Conservation (phyloP, 2,113 vertebrate species). For the Odocoileus hemionus region DNA sequence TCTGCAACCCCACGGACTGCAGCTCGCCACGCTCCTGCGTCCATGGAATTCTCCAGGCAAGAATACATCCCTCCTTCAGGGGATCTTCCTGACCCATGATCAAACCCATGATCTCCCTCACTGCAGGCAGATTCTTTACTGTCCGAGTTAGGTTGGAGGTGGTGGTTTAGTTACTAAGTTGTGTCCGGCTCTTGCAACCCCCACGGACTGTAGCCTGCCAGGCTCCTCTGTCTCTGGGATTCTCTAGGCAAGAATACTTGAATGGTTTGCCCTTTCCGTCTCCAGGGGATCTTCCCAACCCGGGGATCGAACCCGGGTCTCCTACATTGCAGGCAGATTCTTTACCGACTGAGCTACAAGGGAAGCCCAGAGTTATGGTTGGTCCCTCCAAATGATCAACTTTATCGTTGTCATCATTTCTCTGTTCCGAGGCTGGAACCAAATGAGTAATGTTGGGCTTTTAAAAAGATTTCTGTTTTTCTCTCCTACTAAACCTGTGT, state of each 20-base stretch:
- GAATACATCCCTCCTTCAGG: background rate
- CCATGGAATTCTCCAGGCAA: background rate
- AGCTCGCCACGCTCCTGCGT: fast-evolving
- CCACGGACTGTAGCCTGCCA: background rate
- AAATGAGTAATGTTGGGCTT: background rate
- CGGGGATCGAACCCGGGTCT: background rate
- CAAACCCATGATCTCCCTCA: background rate
- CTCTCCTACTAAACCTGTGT: background rate
- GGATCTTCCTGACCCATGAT: background rate
- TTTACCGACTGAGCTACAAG: background rate
- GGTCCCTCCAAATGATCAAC: background rate
- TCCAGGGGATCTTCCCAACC: background rate
- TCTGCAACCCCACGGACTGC: background rate
- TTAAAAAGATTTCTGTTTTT: background rate
- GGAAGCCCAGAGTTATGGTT: background rate
- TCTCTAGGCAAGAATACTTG: background rate
- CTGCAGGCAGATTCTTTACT: background rate
- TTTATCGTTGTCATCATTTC: background rate
- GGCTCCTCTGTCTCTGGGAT: background rate
- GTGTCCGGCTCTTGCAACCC: background rate
- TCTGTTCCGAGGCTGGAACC: background rate
- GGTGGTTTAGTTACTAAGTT: background rate
- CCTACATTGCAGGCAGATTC: background rate
- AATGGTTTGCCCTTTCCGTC: background rate
- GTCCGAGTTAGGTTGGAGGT: background rate